Percentiles rank a stretch among this genome's conserved stretches.
Conservation (phyloP, 1,140 invertebrate species). For the Heliconius melpomene region DNA sequence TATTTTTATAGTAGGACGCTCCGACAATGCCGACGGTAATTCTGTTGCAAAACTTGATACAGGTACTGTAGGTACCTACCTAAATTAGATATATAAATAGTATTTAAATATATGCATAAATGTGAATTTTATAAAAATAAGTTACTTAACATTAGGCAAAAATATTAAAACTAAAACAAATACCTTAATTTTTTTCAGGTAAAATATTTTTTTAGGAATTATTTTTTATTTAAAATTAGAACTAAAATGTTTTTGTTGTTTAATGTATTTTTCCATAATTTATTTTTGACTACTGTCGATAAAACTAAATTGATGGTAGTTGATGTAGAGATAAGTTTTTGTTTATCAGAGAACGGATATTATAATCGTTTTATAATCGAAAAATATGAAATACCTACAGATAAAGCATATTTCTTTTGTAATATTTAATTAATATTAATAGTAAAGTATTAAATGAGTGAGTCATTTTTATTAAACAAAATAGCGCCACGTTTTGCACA, state of each 20-base stretch:
- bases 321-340: not conserved
- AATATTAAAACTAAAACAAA: too few species aligned
- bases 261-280: not conserved
- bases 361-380: slow-evolving; percentile 12
- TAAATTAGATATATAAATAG: not conserved
- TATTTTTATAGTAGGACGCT: not conserved
- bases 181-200: too few species aligned
- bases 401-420: not conserved
- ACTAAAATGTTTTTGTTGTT: too few species aligned
- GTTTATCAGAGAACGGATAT: slow-evolving; percentile 18
- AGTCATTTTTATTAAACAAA: too few species aligned
- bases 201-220: too few species aligned
- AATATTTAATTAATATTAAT: slow-evolving; percentile 6
- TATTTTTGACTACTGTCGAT: slow-evolving; percentile 15
- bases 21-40: not conserved
- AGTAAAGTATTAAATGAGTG: not conserved
- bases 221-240: too few species aligned
- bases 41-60: too few species aligned
- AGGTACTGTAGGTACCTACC: not conserved
- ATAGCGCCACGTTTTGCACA: too few species aligned
- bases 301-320: slow-evolving; percentile 17
- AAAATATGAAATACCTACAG: slow-evolving; percentile 3
- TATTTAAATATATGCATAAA: too few species aligned
- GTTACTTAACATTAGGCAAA: not conserved
- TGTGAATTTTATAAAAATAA: too few species aligned